phyloP scores from a whole-genome alignment of 2,888 invertebrate genomes.

The Ophonus ardosiacus region DNA sequence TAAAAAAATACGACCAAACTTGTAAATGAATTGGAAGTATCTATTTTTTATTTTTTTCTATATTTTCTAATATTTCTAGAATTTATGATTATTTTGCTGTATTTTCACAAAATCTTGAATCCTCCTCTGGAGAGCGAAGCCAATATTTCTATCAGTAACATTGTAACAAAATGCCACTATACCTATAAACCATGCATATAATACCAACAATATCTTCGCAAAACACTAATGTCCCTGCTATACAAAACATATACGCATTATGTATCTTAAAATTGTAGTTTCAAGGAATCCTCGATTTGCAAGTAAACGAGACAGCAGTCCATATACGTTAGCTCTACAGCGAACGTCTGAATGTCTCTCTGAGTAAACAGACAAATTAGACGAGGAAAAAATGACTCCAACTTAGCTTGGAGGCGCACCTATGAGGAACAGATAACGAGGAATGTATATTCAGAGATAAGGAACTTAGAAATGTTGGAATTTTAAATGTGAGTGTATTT shows the following conservation, averaged over 20 bases:
- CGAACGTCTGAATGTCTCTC: conserved; percentile 15
- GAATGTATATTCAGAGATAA: conserved; percentile 44
- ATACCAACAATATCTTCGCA: conserved; percentile 11
- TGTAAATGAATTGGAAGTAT: too few species aligned
- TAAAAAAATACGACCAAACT: too few species aligned
- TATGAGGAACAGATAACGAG: conserved; percentile 34
- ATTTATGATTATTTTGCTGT: too few species aligned
- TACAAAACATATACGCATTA: neutral
- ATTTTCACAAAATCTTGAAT: neutral
- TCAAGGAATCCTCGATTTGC: conserved; percentile 47
- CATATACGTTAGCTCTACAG: conserved; percentile 30
- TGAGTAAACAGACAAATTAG: conserved; percentile 53
- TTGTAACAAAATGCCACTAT: neutral
- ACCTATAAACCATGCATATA: conserved; percentile 22
- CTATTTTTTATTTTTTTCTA: too few species aligned
- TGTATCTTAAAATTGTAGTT: conserved; percentile 47
- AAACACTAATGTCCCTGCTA: conserved; percentile 16
- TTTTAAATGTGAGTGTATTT: conserved; percentile 42
- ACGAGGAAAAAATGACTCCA: conserved; percentile 19
- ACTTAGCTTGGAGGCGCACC: conserved; percentile 17
- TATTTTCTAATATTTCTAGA: too few species aligned
- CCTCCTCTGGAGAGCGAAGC: neutral
- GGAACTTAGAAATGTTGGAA: conserved; percentile 31
- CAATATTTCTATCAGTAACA: neutral
- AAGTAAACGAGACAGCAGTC: conserved; percentile 44